These are phyloP conservation scores for Microchrysa polita DNA, from an alignment of 2,888 invertebrate species.

Conservation along the genomic window DNA sequence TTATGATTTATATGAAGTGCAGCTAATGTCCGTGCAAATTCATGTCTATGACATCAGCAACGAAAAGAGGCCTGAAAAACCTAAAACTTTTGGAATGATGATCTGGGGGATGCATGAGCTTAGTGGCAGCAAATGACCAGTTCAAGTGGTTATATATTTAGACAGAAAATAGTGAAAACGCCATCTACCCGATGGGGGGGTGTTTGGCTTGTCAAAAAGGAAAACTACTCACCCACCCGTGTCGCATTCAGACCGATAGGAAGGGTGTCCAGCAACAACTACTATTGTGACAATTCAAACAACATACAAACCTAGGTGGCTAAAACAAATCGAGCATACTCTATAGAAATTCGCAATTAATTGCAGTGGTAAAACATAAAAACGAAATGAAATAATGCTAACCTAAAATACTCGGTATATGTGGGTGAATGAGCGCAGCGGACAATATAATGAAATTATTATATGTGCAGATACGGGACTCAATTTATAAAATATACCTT, in stretches of 20 bases:
- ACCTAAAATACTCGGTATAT: slow-evolving; percentile 36
- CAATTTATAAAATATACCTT: neutral
- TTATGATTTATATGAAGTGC: slow-evolving; percentile 44
- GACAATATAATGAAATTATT: slow-evolving; percentile 26
- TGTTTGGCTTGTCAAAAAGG: no score
- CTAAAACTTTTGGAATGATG: neutral
- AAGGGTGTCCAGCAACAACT: no score
- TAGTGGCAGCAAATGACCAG: slow-evolving; percentile 10
- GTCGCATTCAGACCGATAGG: no score
- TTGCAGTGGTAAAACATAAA: slow-evolving; percentile 41
- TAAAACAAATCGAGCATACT: slow-evolving; percentile 16
- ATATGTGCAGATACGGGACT: neutral
- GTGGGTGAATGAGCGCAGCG: neutral
- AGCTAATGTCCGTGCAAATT: slow-evolving; percentile 41
- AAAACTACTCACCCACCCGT: no score
- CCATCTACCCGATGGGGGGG: neutral
- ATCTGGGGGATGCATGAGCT: no score
- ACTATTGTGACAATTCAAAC: neutral
- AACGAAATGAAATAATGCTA: slow-evolving; percentile 38
- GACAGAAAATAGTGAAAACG: neutral
- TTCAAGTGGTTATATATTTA: neutral
- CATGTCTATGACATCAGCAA: slow-evolving; percentile 37
- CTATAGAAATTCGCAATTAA: slow-evolving; percentile 38
- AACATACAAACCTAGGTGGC: neutral
- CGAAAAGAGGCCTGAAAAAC: slow-evolving; percentile 24